Percentiles rank a stretch among this genome's conserved stretches.
These are phyloP conservation scores for Eriocheir sinensis DNA, from an alignment of 1,140 invertebrate genomes.

Conservation along the genomic window DNA sequence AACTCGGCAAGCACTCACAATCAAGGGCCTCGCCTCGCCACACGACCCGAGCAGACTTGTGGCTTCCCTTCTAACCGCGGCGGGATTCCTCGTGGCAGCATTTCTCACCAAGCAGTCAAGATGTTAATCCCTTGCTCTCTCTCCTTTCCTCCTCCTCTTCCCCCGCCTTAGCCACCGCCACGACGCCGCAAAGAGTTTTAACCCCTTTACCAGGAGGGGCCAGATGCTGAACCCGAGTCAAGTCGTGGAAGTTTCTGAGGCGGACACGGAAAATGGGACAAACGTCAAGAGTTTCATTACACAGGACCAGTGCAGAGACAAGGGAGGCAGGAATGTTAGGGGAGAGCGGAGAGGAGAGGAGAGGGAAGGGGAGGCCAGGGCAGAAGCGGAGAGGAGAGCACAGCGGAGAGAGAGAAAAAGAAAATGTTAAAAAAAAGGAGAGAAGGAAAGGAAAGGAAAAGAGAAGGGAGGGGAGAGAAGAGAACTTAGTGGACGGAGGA, in stretches of 20 bases:
- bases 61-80: neutral
- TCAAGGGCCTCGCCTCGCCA: neutral
- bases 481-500: neutral
- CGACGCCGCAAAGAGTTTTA: neutral
- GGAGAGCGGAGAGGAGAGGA: neutral
- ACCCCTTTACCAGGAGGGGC: neutral
- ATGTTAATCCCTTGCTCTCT: slow-evolving; percentile 11
- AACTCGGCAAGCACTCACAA: neutral
- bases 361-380: no score
- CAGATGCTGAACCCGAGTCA: neutral
- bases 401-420: no score
- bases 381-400: no score
- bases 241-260: neutral
- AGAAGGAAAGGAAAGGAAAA: neutral
- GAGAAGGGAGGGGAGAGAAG: neutral
- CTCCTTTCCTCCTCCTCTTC: no score
- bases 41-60: neutral
- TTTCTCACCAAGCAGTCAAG: neutral
- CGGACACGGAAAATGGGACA: neutral
- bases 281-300: slow-evolving; percentile 24
- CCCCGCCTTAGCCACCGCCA: neutral
- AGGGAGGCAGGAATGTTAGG: neutral
- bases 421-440: neutral
- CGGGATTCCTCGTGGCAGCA: neutral
- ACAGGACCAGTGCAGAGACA: neutral